These are phyloP conservation scores for Habrosyne pyritoides DNA, from an alignment of 2,888 invertebrate genomes.

Conservation along the genomic window DNA sequence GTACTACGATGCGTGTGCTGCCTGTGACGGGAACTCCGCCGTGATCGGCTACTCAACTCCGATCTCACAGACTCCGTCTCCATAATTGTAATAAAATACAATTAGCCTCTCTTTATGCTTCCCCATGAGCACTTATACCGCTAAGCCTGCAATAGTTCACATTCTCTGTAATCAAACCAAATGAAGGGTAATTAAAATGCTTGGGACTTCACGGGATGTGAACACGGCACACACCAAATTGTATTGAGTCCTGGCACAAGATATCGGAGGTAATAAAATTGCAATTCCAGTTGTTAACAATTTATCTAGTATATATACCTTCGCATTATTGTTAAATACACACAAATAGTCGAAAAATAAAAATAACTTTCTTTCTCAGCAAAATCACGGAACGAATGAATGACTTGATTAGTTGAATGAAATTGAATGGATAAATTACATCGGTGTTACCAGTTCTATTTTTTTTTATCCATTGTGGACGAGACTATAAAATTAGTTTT, in stretches of 20 bases:
- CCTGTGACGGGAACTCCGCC: conserved; percentile 86
- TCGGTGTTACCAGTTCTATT: too few relatives aligned
- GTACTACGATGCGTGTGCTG: conserved; percentile 87
- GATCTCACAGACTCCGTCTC: conserved; percentile 97
- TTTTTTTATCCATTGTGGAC: too few relatives aligned
- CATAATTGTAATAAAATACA: conserved; percentile 81
- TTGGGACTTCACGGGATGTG: conserved; percentile 60
- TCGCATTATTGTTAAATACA: conserved; percentile 60
- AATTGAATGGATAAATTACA: too few relatives aligned
- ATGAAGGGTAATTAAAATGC: conserved; percentile 73
- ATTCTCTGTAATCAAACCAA: conserved; percentile 53
- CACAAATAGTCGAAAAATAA: conserved; percentile 39
- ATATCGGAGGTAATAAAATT: background rate
- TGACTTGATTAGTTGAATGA: too few relatives aligned
- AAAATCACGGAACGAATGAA: too few relatives aligned
- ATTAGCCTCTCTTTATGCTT: conserved; percentile 40
- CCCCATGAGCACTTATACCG: conserved; percentile 64
- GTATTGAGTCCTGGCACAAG: background rate
- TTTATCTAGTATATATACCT: conserved; percentile 43
- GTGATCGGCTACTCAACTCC: conserved; percentile 93
- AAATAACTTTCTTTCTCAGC: conserved; percentile 25
- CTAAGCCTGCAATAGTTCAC: conserved; percentile 58
- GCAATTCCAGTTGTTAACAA: background rate
- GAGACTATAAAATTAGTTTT: too few relatives aligned
- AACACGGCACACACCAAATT: conserved; percentile 42